Percentiles rank a stretch among this genome's conserved stretches.
Evolutionary conservation across 2,797 vertebrate genomes (phyloP).

Genomic region (Artibeus jamaicensis): DNA sequence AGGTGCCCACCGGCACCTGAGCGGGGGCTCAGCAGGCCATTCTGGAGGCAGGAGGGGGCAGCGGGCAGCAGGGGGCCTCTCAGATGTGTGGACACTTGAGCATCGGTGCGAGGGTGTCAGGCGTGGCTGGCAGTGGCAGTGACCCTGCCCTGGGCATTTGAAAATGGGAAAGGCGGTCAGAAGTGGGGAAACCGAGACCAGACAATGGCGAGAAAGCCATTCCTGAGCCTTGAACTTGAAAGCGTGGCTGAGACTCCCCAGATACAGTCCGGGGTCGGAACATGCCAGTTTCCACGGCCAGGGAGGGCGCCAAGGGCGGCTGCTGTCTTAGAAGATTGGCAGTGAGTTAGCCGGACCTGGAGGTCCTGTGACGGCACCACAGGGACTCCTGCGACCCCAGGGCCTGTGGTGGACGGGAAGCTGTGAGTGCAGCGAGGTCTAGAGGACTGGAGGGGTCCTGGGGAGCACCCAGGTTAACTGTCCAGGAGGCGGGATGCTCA

Average conservation of each 20-base stretch:
- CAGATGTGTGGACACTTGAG: neutral
- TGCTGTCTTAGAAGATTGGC: too few species aligned
- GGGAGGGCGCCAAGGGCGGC: neutral
- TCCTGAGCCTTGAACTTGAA: neutral
- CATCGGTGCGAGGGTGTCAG: rapidly evolving
- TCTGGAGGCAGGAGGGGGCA: rapidly evolving
- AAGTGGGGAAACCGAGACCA: neutral
- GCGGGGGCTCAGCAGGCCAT: neutral
- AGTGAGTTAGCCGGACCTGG: neutral
- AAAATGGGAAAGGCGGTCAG: neutral
- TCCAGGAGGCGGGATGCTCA: rapidly evolving
- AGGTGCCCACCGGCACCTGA: rapidly evolving
- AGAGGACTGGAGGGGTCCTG: too few species aligned
- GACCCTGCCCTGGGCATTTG: neutral
- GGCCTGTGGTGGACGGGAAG: neutral
- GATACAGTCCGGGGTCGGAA: rapidly evolving
- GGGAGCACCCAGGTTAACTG: neutral
- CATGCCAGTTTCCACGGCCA: rapidly evolving
- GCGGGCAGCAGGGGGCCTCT: neutral
- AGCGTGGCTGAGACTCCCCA: rapidly evolving
- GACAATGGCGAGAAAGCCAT: rapidly evolving
- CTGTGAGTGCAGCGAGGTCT: rapidly evolving
- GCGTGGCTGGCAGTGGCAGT: rapidly evolving
- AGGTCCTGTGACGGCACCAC: neutral
- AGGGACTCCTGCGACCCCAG: rapidly evolving